phyloP scores from a whole-genome alignment of 2,113 vertebrate species.

The Hippocampus mohnikei region DNA sequence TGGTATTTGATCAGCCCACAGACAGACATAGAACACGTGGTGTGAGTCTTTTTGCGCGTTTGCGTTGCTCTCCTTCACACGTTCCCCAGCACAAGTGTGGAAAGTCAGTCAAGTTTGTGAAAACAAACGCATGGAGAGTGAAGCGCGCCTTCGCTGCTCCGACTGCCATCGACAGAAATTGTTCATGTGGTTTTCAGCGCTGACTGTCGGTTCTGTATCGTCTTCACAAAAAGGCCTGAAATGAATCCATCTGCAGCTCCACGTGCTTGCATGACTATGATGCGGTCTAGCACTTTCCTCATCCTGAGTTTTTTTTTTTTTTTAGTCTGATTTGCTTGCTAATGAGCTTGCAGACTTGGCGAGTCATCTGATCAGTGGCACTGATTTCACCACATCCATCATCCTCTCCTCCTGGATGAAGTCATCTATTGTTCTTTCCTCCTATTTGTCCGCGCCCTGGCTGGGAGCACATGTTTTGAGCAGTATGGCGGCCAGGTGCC shows the following conservation, averaged over 20 bases:
- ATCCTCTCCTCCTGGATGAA: constrained; percentile 23
- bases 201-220: constrained; percentile 41
- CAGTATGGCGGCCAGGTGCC: constrained; percentile 41
- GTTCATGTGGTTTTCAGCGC: constrained; percentile 48
- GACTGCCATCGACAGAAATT: constrained; percentile 20
- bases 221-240: constrained; percentile 56
- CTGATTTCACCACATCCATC: constrained; percentile 21
- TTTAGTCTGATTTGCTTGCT: constrained; percentile 34
- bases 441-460: constrained; percentile 15
- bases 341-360: constrained; percentile 35
- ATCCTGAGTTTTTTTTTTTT: constrained; percentile 14
- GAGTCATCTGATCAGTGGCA: constrained; percentile 32
- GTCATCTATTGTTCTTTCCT: constrained; percentile 37
- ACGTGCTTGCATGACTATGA: constrained; percentile 40
- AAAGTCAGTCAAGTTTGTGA: constrained; percentile 16
- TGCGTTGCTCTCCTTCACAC: constrained; percentile 48
- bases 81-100: constrained; percentile 7
- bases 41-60: constrained; percentile 45
- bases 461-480: constrained; percentile 27
- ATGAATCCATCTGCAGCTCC: constrained; percentile 57
- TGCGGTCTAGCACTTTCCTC: constrained; percentile 24
- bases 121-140: constrained; percentile 17
- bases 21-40: constrained; percentile 51
- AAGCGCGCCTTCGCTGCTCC: constrained; percentile 23
- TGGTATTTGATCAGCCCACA: constrained; percentile 50